Conservation (phyloP, 2,888 invertebrate genomes). For the Alloplasta piceator region DNA sequence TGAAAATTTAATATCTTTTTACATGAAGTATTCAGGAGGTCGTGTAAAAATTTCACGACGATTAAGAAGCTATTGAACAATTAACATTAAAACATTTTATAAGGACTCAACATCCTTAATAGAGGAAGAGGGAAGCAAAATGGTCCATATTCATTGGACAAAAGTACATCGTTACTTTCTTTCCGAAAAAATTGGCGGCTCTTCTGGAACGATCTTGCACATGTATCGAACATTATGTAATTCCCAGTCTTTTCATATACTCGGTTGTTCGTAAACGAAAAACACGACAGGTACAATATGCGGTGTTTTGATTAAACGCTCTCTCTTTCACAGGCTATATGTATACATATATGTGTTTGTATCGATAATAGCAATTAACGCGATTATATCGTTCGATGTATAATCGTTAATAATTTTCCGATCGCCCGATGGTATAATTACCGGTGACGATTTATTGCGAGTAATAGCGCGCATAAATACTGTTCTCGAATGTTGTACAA, state of each 20-base stretch:
- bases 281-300: neutral
- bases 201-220: too few relatives aligned
- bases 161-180: too few relatives aligned
- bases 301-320: neutral
- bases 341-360: neutral
- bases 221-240: too few relatives aligned
- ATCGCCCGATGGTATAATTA: conserved; percentile 74
- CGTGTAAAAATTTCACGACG: too few relatives aligned
- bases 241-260: neutral
- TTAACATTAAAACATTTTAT: too few relatives aligned
- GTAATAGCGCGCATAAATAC: conserved; percentile 74
- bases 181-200: too few relatives aligned
- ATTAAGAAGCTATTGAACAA: too few relatives aligned
- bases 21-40: too few relatives aligned
- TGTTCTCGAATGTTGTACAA: neutral
- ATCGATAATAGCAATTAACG: conserved; percentile 72
- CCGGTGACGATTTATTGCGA: conserved; percentile 76
- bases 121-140: too few relatives aligned
- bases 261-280: neutral
- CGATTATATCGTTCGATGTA: conserved; percentile 77
- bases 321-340: neutral
- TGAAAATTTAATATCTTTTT: too few relatives aligned
- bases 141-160: too few relatives aligned
- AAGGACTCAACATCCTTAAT: too few relatives aligned
- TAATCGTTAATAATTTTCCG: conserved; percentile 75